phyloP scores from a whole-genome alignment of 1,140 invertebrate genomes.

The Callitettix versicolor region DNA sequence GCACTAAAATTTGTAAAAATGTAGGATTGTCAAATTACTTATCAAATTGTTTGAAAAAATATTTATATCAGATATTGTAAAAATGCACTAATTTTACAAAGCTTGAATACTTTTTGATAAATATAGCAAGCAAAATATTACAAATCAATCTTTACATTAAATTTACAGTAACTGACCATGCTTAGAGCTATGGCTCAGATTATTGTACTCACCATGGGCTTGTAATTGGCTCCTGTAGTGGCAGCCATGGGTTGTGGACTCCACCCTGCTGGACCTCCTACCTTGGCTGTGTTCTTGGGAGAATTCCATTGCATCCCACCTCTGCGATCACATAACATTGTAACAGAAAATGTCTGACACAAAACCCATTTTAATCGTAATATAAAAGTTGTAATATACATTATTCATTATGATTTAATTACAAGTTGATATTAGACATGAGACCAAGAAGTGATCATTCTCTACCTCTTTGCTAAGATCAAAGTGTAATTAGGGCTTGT shows the following conservation, averaged over 20 bases:
- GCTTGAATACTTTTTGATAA: background rate
- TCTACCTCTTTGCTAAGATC: too few relatives aligned
- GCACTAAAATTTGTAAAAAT: background rate
- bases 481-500: too few relatives aligned
- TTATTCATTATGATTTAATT: too few relatives aligned
- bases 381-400: background rate
- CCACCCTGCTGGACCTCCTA: constrained; percentile 54
- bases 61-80: too few relatives aligned
- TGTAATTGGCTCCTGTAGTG: constrained; percentile 70
- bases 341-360: background rate
- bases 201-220: constrained; percentile 55
- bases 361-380: background rate
- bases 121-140: background rate
- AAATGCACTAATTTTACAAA: background rate
- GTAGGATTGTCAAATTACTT: too few relatives aligned
- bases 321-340: background rate
- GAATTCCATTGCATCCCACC: constrained; percentile 75
- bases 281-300: constrained; percentile 69
- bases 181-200: background rate
- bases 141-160: background rate
- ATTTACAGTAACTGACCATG: too few relatives aligned
- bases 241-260: constrained; percentile 76
- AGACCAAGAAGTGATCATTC: too few relatives aligned
- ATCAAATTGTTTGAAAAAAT: too few relatives aligned
- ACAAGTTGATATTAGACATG: too few relatives aligned